A percentile compares a stretch with the other conserved stretches of the same genome.
phyloP scores from a whole-genome alignment of 2,888 invertebrate species.

The Augiades crinisus region DNA sequence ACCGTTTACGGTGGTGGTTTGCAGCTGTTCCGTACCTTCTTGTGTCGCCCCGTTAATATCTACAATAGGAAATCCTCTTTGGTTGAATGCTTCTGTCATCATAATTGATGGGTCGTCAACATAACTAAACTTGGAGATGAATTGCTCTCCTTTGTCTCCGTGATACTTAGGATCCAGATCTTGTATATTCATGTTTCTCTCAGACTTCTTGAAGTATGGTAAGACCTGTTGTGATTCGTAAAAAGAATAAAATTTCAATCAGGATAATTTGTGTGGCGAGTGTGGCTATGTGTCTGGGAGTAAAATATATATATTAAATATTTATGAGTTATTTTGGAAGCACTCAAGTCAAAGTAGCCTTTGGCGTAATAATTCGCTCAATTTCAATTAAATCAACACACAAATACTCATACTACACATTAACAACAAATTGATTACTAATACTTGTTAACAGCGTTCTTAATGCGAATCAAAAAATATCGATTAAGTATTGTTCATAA shows the following conservation, averaged over 20 bases:
- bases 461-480: no score
- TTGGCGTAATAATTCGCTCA: slow-evolving; percentile 3
- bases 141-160: slow-evolving; percentile 80
- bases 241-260: no score
- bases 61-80: slow-evolving; percentile 78
- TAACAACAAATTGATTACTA: not conserved
- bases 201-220: slow-evolving; percentile 85
- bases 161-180: slow-evolving; percentile 78
- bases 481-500: no score
- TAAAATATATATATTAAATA: no score
- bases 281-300: no score
- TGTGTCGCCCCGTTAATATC: slow-evolving; percentile 80
- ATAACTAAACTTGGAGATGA: slow-evolving; percentile 82
- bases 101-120: slow-evolving; percentile 78
- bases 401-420: slow-evolving; percentile 19
- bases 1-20: slow-evolving; percentile 78
- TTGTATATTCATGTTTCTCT: slow-evolving; percentile 79
- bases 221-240: slow-evolving; percentile 63
- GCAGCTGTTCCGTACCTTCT: slow-evolving; percentile 80
- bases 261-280: no score
- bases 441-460: not conserved
- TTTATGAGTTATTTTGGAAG: not conserved
- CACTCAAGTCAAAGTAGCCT: slow-evolving; percentile 5
- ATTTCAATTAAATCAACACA: slow-evolving; percentile 34
- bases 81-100: slow-evolving; percentile 78